Evolutionary conservation across 1,140 invertebrate genomes (phyloP).

Genomic region (Lanistes nyassanus): DNA sequence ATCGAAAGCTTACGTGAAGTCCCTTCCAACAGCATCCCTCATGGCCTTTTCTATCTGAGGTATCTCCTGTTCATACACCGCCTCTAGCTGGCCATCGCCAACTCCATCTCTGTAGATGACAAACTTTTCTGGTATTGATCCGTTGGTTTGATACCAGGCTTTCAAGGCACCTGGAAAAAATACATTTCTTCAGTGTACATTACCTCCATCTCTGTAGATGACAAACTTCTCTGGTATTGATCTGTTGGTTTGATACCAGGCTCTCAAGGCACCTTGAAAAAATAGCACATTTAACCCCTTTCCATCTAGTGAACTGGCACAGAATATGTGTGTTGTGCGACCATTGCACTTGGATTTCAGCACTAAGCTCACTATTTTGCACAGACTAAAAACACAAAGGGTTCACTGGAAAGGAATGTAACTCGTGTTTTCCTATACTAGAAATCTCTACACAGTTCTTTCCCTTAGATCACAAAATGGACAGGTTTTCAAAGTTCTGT

Average conservation of each 20-base stretch:
- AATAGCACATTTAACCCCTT: too few relatives aligned
- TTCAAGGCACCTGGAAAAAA: slow-evolving; percentile 47
- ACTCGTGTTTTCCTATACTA: too few relatives aligned
- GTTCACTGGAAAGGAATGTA: too few relatives aligned
- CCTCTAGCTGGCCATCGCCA: slow-evolving; percentile 83
- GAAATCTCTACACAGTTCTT: too few relatives aligned
- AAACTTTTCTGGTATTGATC: slow-evolving; percentile 76
- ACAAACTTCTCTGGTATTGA: slow-evolving; percentile 79
- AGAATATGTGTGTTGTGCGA: too few relatives aligned
- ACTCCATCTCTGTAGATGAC: slow-evolving; percentile 94
- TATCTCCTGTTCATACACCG: slow-evolving; percentile 80
- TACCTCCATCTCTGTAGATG: slow-evolving; percentile 92
- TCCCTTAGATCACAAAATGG: too few relatives aligned
- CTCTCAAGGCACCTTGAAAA: slow-evolving; percentile 49
- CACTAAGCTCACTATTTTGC: too few relatives aligned
- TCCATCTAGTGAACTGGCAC: too few relatives aligned
- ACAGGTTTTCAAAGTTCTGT: too few relatives aligned
- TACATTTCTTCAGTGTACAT: neutral
- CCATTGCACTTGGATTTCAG: too few relatives aligned
- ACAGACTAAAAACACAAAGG: too few relatives aligned
- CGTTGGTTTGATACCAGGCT: slow-evolving; percentile 54
- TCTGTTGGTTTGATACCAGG: slow-evolving; percentile 52
- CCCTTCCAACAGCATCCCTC: slow-evolving; percentile 38
- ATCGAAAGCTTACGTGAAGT: slow-evolving; percentile 52
- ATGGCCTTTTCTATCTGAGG: slow-evolving; percentile 72